Conservation (phyloP, 2,888 invertebrate genomes). For the Ctena decussata region DNA sequence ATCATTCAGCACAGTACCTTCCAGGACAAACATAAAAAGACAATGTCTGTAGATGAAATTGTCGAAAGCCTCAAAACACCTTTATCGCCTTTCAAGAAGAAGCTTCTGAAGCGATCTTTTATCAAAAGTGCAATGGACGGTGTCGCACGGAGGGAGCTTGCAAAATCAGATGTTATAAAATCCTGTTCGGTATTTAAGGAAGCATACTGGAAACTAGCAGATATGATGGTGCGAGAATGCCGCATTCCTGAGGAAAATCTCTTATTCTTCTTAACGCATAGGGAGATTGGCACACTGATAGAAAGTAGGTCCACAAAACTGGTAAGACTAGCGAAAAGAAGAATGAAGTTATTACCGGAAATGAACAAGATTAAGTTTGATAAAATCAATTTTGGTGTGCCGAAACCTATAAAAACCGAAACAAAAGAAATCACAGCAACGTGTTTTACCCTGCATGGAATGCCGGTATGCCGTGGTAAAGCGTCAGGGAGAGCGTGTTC, state of each 20-base stretch:
- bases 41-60: neutral
- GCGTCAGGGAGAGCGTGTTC: constrained; percentile 92
- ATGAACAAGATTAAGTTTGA: neutral
- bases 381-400: constrained; percentile 11
- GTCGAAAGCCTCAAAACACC: constrained; percentile 4
- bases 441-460: constrained; percentile 87
- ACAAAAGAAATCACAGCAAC: neutral
- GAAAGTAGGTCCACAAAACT: constrained; percentile 88
- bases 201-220: constrained; percentile 89
- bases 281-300: constrained; percentile 90
- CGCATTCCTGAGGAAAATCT: constrained; percentile 90
- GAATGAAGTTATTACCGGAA: constrained; percentile 89
- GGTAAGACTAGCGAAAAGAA: constrained; percentile 89
- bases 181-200: constrained; percentile 89
- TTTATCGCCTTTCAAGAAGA: neutral
- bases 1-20: constrained; percentile 70
- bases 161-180: constrained; percentile 88
- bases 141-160: constrained; percentile 90
- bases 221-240: constrained; percentile 89
- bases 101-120: neutral
- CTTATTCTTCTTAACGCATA: constrained; percentile 90
- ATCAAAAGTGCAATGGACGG: constrained; percentile 88
- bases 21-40: neutral
- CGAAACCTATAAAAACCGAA: neutral
- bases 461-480: constrained; percentile 91